These are phyloP conservation scores for Pelobates cultripes DNA, from an alignment of 2,797 vertebrate species.

Conservation along the genomic window DNA sequence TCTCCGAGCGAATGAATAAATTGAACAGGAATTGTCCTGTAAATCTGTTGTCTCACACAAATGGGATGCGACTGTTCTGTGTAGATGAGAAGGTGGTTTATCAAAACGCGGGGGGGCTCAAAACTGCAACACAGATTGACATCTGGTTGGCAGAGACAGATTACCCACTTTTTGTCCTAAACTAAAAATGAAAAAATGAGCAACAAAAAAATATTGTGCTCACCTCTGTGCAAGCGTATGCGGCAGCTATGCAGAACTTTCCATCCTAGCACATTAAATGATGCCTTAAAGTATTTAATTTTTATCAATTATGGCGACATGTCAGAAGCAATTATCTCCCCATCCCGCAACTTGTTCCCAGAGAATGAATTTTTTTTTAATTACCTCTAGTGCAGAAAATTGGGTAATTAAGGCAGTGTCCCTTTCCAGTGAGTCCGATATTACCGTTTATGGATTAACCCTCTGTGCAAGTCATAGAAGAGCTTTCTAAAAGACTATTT, in stretches of 20 bases:
- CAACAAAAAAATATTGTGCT: neutral
- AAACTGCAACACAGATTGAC: neutral
- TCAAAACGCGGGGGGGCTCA: neutral
- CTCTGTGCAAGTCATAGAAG: neutral
- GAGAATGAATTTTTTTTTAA: conserved; percentile 28
- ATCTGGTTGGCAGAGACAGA: neutral
- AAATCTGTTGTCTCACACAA: conserved; percentile 24
- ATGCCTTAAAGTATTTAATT: conserved; percentile 33
- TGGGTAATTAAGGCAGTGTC: conserved; percentile 21
- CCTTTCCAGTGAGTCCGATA: neutral
- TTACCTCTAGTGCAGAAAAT: conserved; percentile 37
- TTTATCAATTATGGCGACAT: conserved; percentile 15
- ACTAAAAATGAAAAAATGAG: too few species aligned
- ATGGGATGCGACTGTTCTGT: conserved; percentile 26
- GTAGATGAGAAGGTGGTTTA: neutral
- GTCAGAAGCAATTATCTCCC: conserved; percentile 37
- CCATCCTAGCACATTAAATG: conserved; percentile 6
- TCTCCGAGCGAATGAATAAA: conserved; percentile 30
- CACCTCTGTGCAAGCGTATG: neutral
- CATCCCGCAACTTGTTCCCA: neutral
- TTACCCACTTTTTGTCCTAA: neutral
- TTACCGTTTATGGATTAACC: conserved; percentile 27
- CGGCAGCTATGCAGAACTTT: too few species aligned
- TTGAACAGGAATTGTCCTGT: conserved; percentile 14
- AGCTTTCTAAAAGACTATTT: neutral